These are phyloP conservation scores for Brienomyrus brachyistius DNA, from an alignment of 2,113 vertebrate genomes.

Conservation along the genomic window DNA sequence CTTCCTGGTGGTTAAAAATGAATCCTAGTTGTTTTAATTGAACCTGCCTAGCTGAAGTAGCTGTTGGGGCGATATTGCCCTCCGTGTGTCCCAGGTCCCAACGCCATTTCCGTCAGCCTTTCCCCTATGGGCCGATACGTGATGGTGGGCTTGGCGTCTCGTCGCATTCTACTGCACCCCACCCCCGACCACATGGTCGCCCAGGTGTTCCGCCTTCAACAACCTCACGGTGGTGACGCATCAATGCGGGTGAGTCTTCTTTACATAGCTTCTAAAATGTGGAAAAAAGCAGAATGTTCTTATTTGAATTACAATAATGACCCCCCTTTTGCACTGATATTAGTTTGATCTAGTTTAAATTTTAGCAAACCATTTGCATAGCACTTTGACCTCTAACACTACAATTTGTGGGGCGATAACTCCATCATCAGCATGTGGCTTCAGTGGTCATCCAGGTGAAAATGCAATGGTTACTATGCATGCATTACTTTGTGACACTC, in stretches of 20 bases:
- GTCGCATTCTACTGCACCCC: constrained; percentile 90
- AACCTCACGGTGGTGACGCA: constrained; percentile 93
- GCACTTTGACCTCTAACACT: background rate
- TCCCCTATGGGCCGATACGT: constrained; percentile 97
- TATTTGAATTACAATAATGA: background rate
- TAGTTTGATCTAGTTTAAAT: background rate
- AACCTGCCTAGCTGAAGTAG: background rate
- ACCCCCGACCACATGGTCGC: constrained; percentile 99
- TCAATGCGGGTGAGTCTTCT: constrained; percentile 83
- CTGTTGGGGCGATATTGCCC: background rate
- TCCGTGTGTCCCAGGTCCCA: constrained; percentile 70
- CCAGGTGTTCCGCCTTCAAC: constrained; percentile 96
- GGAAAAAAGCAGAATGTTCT: background rate
- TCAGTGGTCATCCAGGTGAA: background rate
- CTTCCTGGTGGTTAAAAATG: background rate
- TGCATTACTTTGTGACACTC: background rate
- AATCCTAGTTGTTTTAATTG: background rate
- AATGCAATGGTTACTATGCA: background rate
- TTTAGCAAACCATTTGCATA: background rate
- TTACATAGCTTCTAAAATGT: background rate
- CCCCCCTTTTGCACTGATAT: background rate
- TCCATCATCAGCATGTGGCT: background rate
- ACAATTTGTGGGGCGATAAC: background rate
- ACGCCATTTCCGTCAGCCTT: constrained; percentile 94
- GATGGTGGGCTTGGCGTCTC: constrained; percentile 94